phyloP scores from a whole-genome alignment of 2,888 invertebrate genomes.

The Nemotelus pantherinus region DNA sequence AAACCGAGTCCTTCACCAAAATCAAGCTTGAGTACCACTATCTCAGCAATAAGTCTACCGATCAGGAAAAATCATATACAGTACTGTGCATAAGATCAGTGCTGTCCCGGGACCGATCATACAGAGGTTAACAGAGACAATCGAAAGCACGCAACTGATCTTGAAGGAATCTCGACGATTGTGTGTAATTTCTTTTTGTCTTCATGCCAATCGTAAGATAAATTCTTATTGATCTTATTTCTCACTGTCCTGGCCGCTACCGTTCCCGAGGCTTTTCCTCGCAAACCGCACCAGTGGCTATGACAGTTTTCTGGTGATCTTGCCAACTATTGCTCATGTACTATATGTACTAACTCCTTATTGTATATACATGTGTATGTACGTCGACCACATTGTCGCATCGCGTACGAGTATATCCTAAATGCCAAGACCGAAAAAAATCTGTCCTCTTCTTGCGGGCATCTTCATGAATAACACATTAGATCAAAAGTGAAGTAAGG shows the following conservation, averaged over 20 bases:
- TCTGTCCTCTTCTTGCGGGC: conserved; percentile 39
- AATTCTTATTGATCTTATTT: conserved; percentile 38
- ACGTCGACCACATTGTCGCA: neutral
- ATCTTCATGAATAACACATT: conserved; percentile 51
- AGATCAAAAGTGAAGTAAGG: conserved; percentile 39
- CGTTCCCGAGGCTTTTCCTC: neutral
- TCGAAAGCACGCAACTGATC: conserved; percentile 35
- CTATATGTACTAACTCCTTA: neutral
- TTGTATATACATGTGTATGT: conserved; percentile 34
- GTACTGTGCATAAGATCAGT: conserved; percentile 10
- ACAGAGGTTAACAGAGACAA: conserved; percentile 19
- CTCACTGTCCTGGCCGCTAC: neutral
- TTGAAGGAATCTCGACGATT: conserved; percentile 47
- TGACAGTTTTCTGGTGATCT: neutral
- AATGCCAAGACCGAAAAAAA: conserved; percentile 41
- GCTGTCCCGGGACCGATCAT: conserved; percentile 11
- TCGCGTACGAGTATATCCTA: neutral
- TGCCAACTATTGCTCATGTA: conserved; percentile 28
- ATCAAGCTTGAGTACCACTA: no score
- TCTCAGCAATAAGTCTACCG: no score
- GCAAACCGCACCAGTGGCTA: neutral
- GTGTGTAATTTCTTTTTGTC: conserved; percentile 47
- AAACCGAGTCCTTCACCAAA: no score
- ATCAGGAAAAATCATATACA: conserved; percentile 23
- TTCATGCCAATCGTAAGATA: conserved; percentile 34